These are phyloP conservation scores for Ellobius talpinus DNA, from an alignment of 2,113 vertebrate genomes.

Conservation along the genomic window DNA sequence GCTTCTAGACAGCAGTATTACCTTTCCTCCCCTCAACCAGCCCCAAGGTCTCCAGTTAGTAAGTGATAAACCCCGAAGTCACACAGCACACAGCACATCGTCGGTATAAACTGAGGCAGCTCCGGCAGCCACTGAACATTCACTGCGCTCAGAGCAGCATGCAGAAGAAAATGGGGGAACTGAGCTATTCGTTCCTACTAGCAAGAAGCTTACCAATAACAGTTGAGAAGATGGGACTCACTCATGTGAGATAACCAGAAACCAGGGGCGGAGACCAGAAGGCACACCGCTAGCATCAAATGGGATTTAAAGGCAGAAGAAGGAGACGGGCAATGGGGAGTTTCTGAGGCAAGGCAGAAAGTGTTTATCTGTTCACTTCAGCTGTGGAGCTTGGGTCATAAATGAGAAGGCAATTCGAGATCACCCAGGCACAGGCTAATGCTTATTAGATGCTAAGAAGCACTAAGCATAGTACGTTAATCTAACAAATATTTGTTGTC, in stretches of 20 bases:
- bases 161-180: not conserved
- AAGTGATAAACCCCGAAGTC: not conserved
- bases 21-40: not conserved
- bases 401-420: not conserved
- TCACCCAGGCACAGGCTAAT: not conserved
- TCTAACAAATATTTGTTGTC: constrained; percentile 38
- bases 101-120: not conserved
- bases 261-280: not conserved
- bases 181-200: not conserved
- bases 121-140: not conserved
- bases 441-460: not conserved
- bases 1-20: not conserved
- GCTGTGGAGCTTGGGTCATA: not conserved
- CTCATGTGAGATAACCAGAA: constrained; percentile 44
- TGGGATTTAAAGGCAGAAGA: constrained; percentile 12
- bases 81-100: not conserved
- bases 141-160: not conserved
- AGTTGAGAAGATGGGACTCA: not conserved
- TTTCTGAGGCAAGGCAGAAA: not conserved
- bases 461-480: not conserved
- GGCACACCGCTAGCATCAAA: constrained; percentile 23
- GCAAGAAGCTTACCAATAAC: not conserved
- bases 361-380: not conserved
- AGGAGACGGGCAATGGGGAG: not conserved
- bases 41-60: not conserved